phyloP scores from a whole-genome alignment of 2,797 vertebrate genomes.

The Eulemur coronatus region DNA sequence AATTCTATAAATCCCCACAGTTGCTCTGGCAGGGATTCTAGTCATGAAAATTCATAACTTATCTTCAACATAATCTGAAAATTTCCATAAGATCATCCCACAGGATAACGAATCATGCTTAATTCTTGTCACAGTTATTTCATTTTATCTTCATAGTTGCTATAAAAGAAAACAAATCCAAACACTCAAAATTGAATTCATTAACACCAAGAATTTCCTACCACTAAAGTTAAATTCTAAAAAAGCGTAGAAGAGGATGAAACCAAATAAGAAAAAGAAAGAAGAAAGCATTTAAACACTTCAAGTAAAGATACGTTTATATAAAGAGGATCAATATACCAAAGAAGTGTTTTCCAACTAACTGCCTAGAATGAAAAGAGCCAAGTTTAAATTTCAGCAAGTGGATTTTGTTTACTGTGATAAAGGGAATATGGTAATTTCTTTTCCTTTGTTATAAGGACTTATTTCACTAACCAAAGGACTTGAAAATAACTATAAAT shows the following conservation, averaged over 20 bases:
- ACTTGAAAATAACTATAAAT: background rate
- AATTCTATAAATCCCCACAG: background rate
- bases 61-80: background rate
- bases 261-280: background rate
- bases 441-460: background rate
- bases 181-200: background rate
- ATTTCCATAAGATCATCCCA: background rate
- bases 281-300: background rate
- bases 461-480: background rate
- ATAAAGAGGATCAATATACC: background rate
- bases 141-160: background rate
- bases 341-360: background rate
- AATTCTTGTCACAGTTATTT: background rate
- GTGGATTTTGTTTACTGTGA: background rate
- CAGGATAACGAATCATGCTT: background rate
- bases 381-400: background rate
- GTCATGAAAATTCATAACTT: background rate
- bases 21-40: background rate
- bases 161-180: background rate
- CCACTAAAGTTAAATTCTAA: background rate
- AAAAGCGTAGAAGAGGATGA: background rate
- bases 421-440: background rate
- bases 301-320: background rate
- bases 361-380: background rate
- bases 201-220: background rate